Conservation (phyloP, 2,888 invertebrate species). For the Conomelus anceps region DNA sequence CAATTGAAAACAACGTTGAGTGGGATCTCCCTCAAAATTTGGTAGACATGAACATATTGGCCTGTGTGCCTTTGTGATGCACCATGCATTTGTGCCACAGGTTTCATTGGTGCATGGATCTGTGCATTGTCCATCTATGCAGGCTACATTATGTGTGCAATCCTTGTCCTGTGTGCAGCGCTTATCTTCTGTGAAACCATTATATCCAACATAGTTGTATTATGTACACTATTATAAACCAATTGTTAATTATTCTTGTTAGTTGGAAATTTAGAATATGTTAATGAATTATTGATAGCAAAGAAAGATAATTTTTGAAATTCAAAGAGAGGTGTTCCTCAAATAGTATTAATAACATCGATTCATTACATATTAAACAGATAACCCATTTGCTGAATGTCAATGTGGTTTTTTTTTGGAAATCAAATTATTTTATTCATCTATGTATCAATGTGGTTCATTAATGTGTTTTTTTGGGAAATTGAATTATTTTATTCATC, state of each 20-base stretch:
- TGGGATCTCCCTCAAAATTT: constrained; percentile 29
- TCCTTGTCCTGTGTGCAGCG: constrained; percentile 77
- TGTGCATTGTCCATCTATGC: constrained; percentile 73
- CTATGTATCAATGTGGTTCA: not conserved
- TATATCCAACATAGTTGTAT: constrained; percentile 13
- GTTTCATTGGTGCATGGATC: constrained; percentile 68
- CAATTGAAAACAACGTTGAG: constrained; percentile 37
- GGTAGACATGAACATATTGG: constrained; percentile 64
- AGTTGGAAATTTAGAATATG: constrained; percentile 18
- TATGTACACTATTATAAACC: constrained; percentile 15
- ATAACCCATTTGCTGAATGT: not conserved
- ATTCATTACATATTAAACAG: not conserved
- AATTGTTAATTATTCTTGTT: constrained; percentile 10
- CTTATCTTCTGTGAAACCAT: constrained; percentile 38
- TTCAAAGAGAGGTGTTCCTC: not conserved
- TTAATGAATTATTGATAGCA: constrained; percentile 2
- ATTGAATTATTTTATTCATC: no score
- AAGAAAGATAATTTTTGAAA: not conserved
- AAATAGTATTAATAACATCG: not conserved
- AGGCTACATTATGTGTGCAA: constrained; percentile 75
- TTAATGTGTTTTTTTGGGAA: no score
- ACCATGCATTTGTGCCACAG: constrained; percentile 58
- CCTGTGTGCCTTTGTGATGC: constrained; percentile 74
- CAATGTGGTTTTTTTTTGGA: not conserved
- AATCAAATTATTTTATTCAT: not conserved